These are phyloP conservation scores for Seira musarum DNA, from an alignment of 2,888 invertebrate genomes.

Conservation along the genomic window DNA sequence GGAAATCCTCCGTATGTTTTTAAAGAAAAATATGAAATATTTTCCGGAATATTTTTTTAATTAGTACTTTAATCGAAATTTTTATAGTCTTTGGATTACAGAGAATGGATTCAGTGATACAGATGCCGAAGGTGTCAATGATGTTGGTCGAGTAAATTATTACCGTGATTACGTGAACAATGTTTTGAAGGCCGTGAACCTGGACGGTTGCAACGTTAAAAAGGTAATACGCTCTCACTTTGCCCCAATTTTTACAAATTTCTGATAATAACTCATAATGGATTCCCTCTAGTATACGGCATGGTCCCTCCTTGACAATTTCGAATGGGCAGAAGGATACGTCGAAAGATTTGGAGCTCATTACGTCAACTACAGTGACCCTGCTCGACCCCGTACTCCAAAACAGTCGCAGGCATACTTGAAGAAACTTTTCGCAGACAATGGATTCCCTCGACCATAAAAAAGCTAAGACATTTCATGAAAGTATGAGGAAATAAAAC, in stretches of 20 bases:
- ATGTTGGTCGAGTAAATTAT: conserved; percentile 56
- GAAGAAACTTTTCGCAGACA: conserved; percentile 58
- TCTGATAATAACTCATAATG: no score
- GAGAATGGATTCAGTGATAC: conserved; percentile 66
- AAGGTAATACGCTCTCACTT: no score
- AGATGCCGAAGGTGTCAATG: conserved; percentile 48
- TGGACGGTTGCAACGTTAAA: conserved; percentile 63
- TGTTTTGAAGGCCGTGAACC: conserved; percentile 63
- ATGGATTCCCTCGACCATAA: conserved; percentile 60
- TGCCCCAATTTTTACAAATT: no score
- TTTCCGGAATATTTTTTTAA: no score
- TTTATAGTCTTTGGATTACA: conserved; percentile 55
- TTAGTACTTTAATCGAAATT: no score
- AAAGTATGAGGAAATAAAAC: no score
- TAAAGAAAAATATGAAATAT: no score
- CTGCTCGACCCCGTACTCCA: conserved; percentile 56
- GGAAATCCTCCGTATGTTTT: no score
- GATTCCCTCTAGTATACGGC: conserved; percentile 56
- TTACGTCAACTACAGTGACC: conserved; percentile 63
- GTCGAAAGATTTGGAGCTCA: conserved; percentile 66
- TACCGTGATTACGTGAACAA: conserved; percentile 64
- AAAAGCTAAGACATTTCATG: no score
- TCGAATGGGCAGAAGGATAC: conserved; percentile 59
- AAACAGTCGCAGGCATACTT: conserved; percentile 62
- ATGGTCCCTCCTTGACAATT: conserved; percentile 65